Evolutionary conservation across 2,113 vertebrate species (phyloP), one percentile per base, ranked within the genome.

Genomic region (Gobius niger): DNA sequence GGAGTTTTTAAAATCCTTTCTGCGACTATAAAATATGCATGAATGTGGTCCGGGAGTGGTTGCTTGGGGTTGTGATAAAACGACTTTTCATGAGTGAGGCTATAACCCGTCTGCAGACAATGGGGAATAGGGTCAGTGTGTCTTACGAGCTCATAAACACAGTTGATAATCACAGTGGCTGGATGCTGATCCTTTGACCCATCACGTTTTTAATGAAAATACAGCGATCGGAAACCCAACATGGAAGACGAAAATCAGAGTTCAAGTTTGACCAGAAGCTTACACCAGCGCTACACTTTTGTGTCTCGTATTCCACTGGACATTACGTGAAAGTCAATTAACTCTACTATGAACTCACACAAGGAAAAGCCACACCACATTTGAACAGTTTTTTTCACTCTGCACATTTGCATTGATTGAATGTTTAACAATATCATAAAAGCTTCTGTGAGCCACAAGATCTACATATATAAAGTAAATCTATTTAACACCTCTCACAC

Each of bases 1-100:
- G 7, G 24, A 57, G 54, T 57, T 57, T 82, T 81, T 72, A 80
- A 84, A 52, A 74, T 78, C 66, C 56, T 76, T 68, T 77, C 65
- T 66, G 68, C 67, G 65, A 70, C 66, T 76, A 81, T 87, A 76
- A 87, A 85, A 87, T 77, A 88, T 90, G 83, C 79, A 85, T 83
- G 50, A 72, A 67, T 14, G 65, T 2, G 59, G 68, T 73, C 76
- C 61, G 66, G 53, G 63, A 81, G 78, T 50, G 57, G 76, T 74
- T 72, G 60, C 51, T 53, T 42, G 54, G 66, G 53, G 73, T 82
- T 78, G 63, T 81, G 72, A 81, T 81, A 70, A 85, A 81, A 78
- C 53, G 67, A 61, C 65, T 83, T 70, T 82, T 84, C 72, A 79
- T 66, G 73, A 44, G 60, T 47, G 57, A 82, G 68, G 73, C 6